Percentiles rank a stretch among this genome's conserved stretches.
These are phyloP conservation scores for Agrilus biguttatus DNA, from an alignment of 2,888 invertebrate genomes.

Conservation along the genomic window DNA sequence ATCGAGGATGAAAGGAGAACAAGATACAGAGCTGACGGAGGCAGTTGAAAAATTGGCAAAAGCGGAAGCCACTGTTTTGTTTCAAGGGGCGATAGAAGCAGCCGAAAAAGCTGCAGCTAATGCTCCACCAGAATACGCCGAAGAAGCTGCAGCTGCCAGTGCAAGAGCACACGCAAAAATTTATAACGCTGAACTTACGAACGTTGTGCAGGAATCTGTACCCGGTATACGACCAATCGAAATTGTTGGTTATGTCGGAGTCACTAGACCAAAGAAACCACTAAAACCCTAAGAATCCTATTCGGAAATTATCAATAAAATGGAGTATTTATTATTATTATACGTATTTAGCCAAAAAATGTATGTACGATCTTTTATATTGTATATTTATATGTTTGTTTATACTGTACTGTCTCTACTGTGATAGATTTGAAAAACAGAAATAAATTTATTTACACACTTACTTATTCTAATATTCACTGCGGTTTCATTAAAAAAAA, in stretches of 20 bases:
- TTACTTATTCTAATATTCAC: too few species aligned
- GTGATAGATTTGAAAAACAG: too few species aligned
- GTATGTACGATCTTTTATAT: too few species aligned
- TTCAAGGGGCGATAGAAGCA: slow-evolving; percentile 31
- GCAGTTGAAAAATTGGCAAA: slow-evolving; percentile 31
- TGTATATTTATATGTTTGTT: too few species aligned
- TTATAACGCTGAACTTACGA: slow-evolving; percentile 21
- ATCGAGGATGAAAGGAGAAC: slow-evolving; percentile 16
- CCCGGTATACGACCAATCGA: slow-evolving; percentile 29
- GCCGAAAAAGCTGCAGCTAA: slow-evolving; percentile 31
- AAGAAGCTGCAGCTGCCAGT: slow-evolving; percentile 32
- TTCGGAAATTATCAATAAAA: too few species aligned
- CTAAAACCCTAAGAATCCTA: too few species aligned
- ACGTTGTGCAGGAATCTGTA: slow-evolving; percentile 23
- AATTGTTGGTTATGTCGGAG: slow-evolving; percentile 33
- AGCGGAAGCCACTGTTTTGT: slow-evolving; percentile 30
- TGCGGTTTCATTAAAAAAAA: too few species aligned
- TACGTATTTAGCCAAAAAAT: too few species aligned
- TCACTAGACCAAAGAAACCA: slow-evolving; percentile 28
- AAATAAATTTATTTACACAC: too few species aligned
- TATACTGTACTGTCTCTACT: too few species aligned
- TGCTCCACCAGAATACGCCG: slow-evolving; percentile 31
- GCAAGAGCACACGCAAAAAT: slow-evolving; percentile 15
- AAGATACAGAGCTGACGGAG: slow-evolving; percentile 27
- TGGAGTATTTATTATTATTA: too few species aligned